Percentiles rank a stretch among this genome's conserved stretches.
These are phyloP conservation scores for Heteropelma amictum DNA, from an alignment of 2,888 invertebrate genomes.

Conservation along the genomic window DNA sequence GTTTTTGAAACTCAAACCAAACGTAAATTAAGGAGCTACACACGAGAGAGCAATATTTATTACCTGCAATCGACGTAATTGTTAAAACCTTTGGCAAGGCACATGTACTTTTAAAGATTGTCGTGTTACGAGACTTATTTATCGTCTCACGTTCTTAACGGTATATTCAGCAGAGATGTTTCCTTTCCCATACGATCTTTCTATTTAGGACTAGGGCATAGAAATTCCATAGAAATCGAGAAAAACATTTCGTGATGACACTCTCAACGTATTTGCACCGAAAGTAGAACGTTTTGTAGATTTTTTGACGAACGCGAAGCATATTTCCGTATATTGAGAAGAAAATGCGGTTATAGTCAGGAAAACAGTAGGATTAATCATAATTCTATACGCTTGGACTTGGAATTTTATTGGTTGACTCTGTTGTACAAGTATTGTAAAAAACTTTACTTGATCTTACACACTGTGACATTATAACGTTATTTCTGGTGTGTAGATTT, in stretches of 20 bases:
- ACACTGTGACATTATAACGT: no score
- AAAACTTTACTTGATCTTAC: no score
- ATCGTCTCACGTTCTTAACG: slow-evolving; percentile 1
- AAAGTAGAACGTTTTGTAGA: slow-evolving; percentile 30
- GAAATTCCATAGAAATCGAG: neutral
- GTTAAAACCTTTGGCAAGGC: neutral
- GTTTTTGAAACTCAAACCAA: slow-evolving; percentile 18
- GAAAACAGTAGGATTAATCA: no score
- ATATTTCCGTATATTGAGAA: neutral
- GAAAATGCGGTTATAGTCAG: no score
- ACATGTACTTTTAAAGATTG: neutral
- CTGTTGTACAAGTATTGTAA: no score
- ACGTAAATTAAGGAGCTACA: neutral
- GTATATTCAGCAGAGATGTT: neutral
- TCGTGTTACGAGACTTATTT: neutral
- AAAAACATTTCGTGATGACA: slow-evolving; percentile 19
- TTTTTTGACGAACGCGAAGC: slow-evolving; percentile 33
- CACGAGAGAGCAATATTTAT: slow-evolving; percentile 23
- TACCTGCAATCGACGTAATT: slow-evolving; percentile 6
- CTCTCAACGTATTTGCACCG: slow-evolving; percentile 17
- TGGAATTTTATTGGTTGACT: no score
- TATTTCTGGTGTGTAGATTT: no score
- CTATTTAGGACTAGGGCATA: neutral
- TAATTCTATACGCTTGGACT: no score
- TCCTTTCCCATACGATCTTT: neutral